Conservation (phyloP, 2,888 invertebrate species). For the Tachystola acroxantha region DNA sequence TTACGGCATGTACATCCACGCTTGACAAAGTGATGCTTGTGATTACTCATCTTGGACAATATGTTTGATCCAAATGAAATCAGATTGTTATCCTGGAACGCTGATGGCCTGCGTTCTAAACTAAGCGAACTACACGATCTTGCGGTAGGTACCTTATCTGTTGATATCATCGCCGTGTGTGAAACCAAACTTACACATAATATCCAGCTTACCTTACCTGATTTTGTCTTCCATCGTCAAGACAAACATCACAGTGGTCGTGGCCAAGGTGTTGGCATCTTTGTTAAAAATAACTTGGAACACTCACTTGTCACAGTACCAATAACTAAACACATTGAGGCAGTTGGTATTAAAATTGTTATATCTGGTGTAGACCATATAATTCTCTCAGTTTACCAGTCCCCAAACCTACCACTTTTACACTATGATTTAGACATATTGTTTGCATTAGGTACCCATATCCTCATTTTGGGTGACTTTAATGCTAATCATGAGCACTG, state of each 20-base stretch:
- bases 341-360: neutral
- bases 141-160: conserved; percentile 4
- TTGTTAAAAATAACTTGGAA: neutral
- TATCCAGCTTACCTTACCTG: neutral
- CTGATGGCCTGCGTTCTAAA: neutral
- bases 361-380: neutral
- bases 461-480: conserved; percentile 10
- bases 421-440: conserved; percentile 4
- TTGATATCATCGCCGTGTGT: conserved; percentile 7
- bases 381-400: conserved; percentile 8
- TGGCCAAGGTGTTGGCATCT: conserved; percentile 6
- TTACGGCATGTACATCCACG: neutral
- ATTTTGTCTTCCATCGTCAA: neutral
- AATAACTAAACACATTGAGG: neutral
- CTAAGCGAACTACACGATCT: neutral
- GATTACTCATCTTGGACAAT: neutral
- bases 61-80: neutral
- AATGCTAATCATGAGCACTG: conserved; percentile 11
- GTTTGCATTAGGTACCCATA: neutral
- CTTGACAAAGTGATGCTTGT: neutral
- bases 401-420: conserved; percentile 8
- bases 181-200: conserved; percentile 5
- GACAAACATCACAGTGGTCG: conserved; percentile 1
- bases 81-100: neutral
- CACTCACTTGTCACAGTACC: neutral